phyloP scores from a whole-genome alignment of 2,113 vertebrate genomes.

The Psittacus erithacus region DNA sequence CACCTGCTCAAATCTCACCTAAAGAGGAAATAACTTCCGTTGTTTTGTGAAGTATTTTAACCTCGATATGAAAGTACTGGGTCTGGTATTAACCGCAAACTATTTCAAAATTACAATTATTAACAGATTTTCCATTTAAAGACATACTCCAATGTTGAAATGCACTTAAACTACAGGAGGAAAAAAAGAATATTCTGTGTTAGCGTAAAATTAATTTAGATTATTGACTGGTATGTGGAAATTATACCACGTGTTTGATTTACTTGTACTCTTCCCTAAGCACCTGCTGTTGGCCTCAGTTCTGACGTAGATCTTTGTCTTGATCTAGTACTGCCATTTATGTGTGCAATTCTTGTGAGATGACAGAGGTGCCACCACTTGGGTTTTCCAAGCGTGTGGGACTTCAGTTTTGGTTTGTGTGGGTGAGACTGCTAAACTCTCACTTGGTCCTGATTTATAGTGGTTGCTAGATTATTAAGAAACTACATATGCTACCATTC shows the following conservation, averaged over 20 bases:
- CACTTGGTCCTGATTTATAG: background rate
- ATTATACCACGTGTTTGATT: background rate
- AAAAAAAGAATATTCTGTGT: rapidly evolving
- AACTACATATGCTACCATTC: background rate
- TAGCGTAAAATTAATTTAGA: background rate
- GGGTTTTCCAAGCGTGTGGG: background rate
- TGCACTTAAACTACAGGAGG: background rate
- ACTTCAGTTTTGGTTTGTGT: background rate
- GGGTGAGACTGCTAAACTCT: background rate
- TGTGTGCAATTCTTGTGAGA: background rate
- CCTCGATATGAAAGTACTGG: background rate
- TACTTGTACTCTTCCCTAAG: background rate
- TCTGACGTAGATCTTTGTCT: background rate
- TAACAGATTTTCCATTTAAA: background rate
- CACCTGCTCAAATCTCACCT: background rate
- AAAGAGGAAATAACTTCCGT: background rate
- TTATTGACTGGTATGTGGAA: background rate
- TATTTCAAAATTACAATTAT: background rate
- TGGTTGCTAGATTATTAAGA: background rate
- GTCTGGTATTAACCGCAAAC: background rate
- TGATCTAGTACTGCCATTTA: background rate
- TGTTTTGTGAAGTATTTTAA: background rate
- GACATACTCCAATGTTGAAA: background rate
- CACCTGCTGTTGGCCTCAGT: background rate
- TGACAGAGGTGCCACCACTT: background rate